Evolutionary conservation across 2,113 vertebrate species (phyloP), one percentile per base, ranked within the genome.

Genomic region (Tragelaphus buxtoni): DNA sequence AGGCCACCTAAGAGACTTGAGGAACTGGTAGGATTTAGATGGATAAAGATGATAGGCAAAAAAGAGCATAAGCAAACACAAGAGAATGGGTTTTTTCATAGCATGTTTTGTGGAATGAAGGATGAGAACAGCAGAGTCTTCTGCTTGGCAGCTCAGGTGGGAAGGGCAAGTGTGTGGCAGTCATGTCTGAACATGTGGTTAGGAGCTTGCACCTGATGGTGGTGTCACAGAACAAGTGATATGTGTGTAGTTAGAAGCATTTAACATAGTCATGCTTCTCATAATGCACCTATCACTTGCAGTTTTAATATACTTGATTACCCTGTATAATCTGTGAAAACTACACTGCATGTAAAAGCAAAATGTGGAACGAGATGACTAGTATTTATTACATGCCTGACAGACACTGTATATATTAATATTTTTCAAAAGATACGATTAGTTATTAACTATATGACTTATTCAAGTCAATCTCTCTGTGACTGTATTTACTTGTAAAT

Each of bases 391-490:
- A 76, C 20, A 56, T 42, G 22, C 42, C 45, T 77, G 13, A 20
- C 80, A 42, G 63, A 35, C 28, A 82, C 24, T n/a, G 17, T 82
- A 87, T 56, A 65, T 42, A 60, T 90, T 76, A 30, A 51, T 49
- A 76, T 89, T 83, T 58, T 74, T 93, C 32, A 85, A 80, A 63
- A 85, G 45, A 1, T 42, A 47, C 12, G 55, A 22, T 80, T 90
- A 77, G 22, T 49, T 82, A 53, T n/a, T 72, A 76, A 74, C 13
- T 51, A 5, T 47, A 28, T 81, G 88, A 65, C 26, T 60, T 85
- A 45, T 53, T 69, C 8, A 86, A 91, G 72, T 95, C 69, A 84
- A 65, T 91, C 42, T 96, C 51, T 95, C 87, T 91, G 42, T 55
- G 86, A 85, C 20, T 88, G n/a, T 90, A 79, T 61, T 87, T 72